Evolutionary conservation across 2,888 invertebrate species (phyloP).

Genomic region (Drosophila histrio): DNA sequence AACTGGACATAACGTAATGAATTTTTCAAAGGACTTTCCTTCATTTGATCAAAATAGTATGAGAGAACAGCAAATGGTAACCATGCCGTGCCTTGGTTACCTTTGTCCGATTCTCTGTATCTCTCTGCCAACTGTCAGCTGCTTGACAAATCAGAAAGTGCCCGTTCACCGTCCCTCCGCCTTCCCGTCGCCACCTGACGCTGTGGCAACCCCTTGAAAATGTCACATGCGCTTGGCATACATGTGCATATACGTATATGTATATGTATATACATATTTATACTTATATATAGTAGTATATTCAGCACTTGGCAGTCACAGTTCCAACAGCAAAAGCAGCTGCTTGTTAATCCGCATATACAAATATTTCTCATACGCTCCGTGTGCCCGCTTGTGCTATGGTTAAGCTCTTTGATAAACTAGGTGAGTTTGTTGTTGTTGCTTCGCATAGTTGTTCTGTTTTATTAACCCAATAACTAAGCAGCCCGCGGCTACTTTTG

Average conservation of each 20-base stretch:
- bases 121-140: not conserved
- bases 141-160: conserved; percentile 17
- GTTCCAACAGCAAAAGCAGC: conserved; percentile 21
- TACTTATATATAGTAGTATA: not conserved
- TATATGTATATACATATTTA: not conserved
- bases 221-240: conserved; percentile 38
- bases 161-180: not conserved
- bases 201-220: conserved; percentile 16
- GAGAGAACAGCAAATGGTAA: conserved; percentile 8
- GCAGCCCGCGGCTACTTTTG: conserved; percentile 45
- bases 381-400: conserved; percentile 3
- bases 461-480: conserved; percentile 79
- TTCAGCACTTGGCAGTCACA: conserved; percentile 15
- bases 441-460: conserved; percentile 54
- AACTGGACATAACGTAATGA: conserved; percentile 2
- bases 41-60: not conserved
- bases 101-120: conserved; percentile 50
- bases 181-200: not conserved
- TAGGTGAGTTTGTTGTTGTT: conserved; percentile 52
- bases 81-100: conserved; percentile 62
- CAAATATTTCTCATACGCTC: conserved; percentile 67
- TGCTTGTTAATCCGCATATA: conserved; percentile 71
- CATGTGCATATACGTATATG: not conserved
- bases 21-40: conserved; percentile 29
- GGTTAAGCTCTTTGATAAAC: conserved; percentile 44